Conservation (phyloP, 2,797 vertebrate genomes). For the Sciaenops ocellatus region DNA sequence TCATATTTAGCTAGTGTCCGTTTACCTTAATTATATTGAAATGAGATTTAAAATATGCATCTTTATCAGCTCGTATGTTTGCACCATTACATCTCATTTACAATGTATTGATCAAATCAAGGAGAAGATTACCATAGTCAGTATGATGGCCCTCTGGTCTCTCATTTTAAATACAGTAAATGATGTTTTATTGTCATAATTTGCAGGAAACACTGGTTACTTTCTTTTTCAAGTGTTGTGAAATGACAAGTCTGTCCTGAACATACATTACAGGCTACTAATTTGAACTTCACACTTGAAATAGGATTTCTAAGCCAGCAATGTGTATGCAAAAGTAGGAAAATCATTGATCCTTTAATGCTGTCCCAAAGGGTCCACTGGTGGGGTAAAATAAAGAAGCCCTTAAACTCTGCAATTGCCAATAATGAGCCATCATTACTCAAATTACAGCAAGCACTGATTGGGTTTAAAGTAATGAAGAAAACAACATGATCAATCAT, state of each 20-base stretch:
- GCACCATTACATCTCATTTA: constrained; percentile 65
- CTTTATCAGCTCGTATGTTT: constrained; percentile 60
- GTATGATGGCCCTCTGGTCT: constrained; percentile 42
- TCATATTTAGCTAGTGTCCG: constrained; percentile 60
- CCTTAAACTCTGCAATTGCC: constrained; percentile 96
- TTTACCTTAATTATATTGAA: constrained; percentile 75
- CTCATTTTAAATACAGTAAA: constrained; percentile 43
- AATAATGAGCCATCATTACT: constrained; percentile 99
- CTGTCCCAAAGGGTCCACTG: constrained; percentile 86
- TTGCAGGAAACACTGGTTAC: constrained; percentile 22
- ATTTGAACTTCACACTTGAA: constrained; percentile 80
- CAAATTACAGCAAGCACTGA: constrained; percentile 99
- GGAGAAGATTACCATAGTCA: constrained; percentile 49
- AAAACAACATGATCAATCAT: constrained; percentile 99
- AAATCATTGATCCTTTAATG: constrained; percentile 83
- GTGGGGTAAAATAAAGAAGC: constrained; percentile 91
- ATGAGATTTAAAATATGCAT: constrained; percentile 72
- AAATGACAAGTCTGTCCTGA: constrained; percentile 22
- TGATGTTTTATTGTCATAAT: constrained; percentile 55
- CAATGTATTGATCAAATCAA: constrained; percentile 71
- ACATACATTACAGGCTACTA: constrained; percentile 36
- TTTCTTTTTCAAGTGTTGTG: constrained; percentile 30
- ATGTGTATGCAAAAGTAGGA: constrained; percentile 61
- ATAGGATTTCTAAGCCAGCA: constrained; percentile 48
- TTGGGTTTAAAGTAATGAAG: constrained; percentile 99